Evolutionary conservation across 2,113 vertebrate species (phyloP).

Genomic region (Pontoporia blainvillei): DNA sequence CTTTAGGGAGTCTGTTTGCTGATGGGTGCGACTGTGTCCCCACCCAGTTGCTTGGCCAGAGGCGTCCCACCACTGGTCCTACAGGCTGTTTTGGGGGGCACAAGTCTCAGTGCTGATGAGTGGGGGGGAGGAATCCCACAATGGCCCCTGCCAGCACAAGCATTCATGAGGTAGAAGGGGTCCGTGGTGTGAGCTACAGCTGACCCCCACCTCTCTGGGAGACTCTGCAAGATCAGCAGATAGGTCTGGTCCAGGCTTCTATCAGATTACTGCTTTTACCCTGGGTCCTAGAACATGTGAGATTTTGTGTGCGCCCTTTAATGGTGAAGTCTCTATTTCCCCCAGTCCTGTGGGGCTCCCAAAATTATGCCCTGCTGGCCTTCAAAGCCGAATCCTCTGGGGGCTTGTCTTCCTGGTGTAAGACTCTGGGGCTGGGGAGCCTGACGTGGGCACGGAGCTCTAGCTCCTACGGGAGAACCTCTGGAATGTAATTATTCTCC

Average conservation of each 20-base stretch:
- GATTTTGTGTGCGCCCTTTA: neutral
- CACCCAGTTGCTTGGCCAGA: neutral
- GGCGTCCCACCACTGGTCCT: neutral
- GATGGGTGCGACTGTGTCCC: neutral
- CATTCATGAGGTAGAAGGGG: neutral
- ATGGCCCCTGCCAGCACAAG: neutral
- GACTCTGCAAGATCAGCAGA: neutral
- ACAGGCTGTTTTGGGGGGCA: neutral
- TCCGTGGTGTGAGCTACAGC: neutral
- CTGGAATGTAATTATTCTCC: neutral
- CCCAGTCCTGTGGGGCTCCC: neutral
- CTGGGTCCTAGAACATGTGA: neutral
- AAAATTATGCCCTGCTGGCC: neutral
- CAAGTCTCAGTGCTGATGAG: neutral
- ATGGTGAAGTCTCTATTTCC: neutral
- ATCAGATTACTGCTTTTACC: neutral
- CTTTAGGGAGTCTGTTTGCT: neutral
- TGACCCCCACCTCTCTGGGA: neutral
- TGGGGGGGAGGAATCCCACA: neutral
- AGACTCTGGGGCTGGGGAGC: neutral
- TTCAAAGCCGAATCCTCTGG: neutral
- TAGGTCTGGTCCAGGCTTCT: neutral
- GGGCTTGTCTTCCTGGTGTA: neutral
- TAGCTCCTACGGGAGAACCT: neutral
- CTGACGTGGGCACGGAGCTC: neutral